These are phyloP conservation scores for Wiebesia pumilae DNA, from an alignment of 1,140 invertebrate species.

Conservation along the genomic window DNA sequence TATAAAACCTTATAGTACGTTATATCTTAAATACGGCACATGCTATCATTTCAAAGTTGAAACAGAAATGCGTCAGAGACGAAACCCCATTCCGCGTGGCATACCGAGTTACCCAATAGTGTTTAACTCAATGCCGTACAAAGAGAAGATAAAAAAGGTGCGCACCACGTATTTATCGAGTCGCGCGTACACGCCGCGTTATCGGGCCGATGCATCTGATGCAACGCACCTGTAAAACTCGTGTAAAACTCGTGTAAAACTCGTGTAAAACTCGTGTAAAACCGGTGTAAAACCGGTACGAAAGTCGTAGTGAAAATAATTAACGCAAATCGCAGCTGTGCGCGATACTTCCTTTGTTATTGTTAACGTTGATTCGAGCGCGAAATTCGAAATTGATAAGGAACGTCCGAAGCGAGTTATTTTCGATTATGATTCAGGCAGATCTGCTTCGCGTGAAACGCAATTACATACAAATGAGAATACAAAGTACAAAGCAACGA, in stretches of 20 bases:
- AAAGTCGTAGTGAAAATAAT: too few relatives aligned
- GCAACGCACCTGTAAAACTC: too few relatives aligned
- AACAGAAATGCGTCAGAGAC: too few relatives aligned
- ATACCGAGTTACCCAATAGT: conserved; percentile 39
- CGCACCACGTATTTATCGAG: background rate
- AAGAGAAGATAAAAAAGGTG: conserved; percentile 45
- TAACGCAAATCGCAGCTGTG: too few relatives aligned
- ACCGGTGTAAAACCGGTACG: too few relatives aligned
- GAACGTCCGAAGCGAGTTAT: background rate
- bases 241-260: too few relatives aligned
- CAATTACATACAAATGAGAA: too few relatives aligned
- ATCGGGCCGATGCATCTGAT: conserved; percentile 15
- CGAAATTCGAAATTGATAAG: background rate
- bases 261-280: too few relatives aligned
- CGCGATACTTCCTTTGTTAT: background rate
- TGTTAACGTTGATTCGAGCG: background rate
- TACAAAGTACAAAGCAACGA: too few relatives aligned
- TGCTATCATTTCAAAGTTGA: background rate
- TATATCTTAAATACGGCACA: background rate
- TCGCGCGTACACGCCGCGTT: background rate
- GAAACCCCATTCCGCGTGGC: too few relatives aligned
- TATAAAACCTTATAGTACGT: background rate
- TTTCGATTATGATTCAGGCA: too few relatives aligned
- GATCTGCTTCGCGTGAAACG: too few relatives aligned
- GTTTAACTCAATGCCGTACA: conserved; percentile 20